These are phyloP conservation scores for Rhynchonema sp. DNA, from an alignment of 2,888 invertebrate species.

Conservation along the genomic window DNA sequence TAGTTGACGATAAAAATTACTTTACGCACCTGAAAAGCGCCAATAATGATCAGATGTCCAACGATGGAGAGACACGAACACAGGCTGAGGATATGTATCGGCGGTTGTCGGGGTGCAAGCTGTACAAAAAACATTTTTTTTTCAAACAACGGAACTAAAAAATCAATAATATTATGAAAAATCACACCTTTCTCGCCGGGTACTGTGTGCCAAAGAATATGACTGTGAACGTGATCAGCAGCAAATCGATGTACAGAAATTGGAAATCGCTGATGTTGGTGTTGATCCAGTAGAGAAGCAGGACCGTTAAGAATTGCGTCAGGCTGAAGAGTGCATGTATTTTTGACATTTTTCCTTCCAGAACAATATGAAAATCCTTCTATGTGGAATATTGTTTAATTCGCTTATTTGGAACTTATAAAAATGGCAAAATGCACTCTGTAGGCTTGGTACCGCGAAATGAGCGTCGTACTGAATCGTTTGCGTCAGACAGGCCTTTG, in stretches of 20 bases:
- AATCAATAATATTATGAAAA: too few species aligned
- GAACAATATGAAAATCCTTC: too few species aligned
- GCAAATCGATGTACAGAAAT: slow-evolving; percentile 37
- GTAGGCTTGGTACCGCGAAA: too few species aligned
- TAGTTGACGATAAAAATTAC: too few species aligned
- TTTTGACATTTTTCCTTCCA: too few species aligned
- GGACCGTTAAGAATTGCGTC: slow-evolving; percentile 50
- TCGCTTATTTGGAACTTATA: too few species aligned
- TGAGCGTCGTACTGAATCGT: too few species aligned
- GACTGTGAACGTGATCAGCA: slow-evolving; percentile 35
- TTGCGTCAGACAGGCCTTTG: neutral
- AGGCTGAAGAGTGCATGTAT: slow-evolving; percentile 44
- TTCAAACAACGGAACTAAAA: too few species aligned
- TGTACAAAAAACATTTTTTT: too few species aligned
- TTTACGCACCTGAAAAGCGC: slow-evolving; percentile 41
- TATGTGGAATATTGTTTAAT: too few species aligned
- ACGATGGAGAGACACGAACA: slow-evolving; percentile 48
- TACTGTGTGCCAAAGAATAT: slow-evolving; percentile 26
- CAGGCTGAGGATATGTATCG: slow-evolving; percentile 47
- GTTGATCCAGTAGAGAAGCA: slow-evolving; percentile 35
- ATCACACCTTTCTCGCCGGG: neutral
- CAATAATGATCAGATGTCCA: slow-evolving; percentile 47
- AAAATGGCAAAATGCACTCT: too few species aligned
- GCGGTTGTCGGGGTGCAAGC: slow-evolving; percentile 34
- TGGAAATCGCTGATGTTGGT: slow-evolving; percentile 28